Evolutionary conservation across 2,888 invertebrate genomes (phyloP), one percentile per base, ranked within the genome.

Genomic region (Mythimna vitellina): DNA sequence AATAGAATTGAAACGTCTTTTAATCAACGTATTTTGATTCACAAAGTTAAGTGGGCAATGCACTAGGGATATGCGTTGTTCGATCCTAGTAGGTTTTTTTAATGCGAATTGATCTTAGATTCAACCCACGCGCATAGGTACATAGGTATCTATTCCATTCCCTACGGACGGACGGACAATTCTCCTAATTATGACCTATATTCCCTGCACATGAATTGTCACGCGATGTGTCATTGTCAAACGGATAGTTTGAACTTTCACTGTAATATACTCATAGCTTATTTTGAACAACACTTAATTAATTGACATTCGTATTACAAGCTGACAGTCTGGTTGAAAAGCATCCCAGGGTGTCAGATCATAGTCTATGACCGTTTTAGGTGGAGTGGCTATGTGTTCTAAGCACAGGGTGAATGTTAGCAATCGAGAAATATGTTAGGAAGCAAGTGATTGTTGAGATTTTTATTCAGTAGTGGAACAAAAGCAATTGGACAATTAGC

Each of bases 151-250:
- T 62, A 75, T 66, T 65, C 35, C 51, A 68, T 69, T 77, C 87
- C 77, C 84, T 54, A n/a, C 46, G 78, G 86, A 64, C 53, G 46
- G 60, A 73, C 69, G 57, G 73, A 83, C 81, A 85, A 87, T 84
- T 82, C 84, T 81, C 77, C 80, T 86, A 86, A 87, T 86, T 85
- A 81, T 81, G 65, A 85, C 70, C 75, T 65, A 65, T 73, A 70
- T 75, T 70, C 83, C 68, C 80, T 70, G 71, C 67, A 71, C 76
- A 74, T 68, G 61, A 71, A 65, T 77, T 61, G 81, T 83, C 86
- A 87, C 83, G 83, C 87, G 79, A 83, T 82, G 78, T 81, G 67
- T 79, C 76, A 75, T 78, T 81, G 69, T 65, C 77, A 76, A 75
- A 73, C 56, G 72, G 7, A 38, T 69, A 58, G 73, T 65, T 71